Base-by-base conservation (phyloP, 2,113 vertebrate species). In the Strix uralensis region DNA sequence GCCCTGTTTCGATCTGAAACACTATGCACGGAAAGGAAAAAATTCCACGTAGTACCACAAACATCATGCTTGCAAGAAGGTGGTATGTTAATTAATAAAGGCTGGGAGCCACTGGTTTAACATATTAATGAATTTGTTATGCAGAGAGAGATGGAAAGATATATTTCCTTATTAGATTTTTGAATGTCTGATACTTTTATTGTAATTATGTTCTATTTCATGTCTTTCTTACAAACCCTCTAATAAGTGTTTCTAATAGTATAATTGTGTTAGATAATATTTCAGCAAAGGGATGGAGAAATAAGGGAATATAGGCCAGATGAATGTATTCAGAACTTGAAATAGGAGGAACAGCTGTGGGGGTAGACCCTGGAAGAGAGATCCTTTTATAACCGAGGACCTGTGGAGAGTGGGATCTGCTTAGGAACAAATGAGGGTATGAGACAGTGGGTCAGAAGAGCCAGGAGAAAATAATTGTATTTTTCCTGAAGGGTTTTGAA, bases 41-140 rank as follows among this genome's bases (percentile, higher is more conserved):
- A 78, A 96, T 83, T 93, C 79, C 90, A 88, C 0, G 0, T 62
- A 73, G 71, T 67, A 83, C 96, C 94, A 81, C 88, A 93, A 90
- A 80, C 74, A 73, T 62, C 40, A 83, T 59, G 81, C 49, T 85
- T 93, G 73, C 61, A 96, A 79, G 84, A 79, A 91, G 36, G 80
- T 93, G 88, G 79, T 96, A 96, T 96, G 96, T 70, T 96, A 96
- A 96, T 95, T 95, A 96, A 94, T 94, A 59, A 93, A 96, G 85
- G 82, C 79, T 95, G 62, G 63, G 87, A 96, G 63, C 92, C 91
- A 81, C 85, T 88, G 55, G 20, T 88, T 96, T 96, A 95, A 78
- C 80, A 90, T 95, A 63, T 59, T 95, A 90, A 92, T 93, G 67
- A 88, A 92, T 90, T 94, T 83, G 12, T 92, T 93, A 71, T 30